Evolutionary conservation across 2,888 invertebrate genomes (phyloP).

Genomic region (Ophion slaviceki): DNA sequence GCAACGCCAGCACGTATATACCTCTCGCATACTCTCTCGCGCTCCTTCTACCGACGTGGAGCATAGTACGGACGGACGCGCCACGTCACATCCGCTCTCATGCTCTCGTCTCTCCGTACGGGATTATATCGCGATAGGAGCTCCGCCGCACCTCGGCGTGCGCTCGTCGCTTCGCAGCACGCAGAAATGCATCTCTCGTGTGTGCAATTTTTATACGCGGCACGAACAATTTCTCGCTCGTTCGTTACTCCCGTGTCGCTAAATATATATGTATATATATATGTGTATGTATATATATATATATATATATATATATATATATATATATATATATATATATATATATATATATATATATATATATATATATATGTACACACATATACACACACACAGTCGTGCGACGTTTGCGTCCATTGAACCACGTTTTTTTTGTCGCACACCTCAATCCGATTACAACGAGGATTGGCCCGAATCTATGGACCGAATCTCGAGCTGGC

Average conservation of each 20-base stretch:
- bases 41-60: neutral
- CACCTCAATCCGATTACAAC: too few relatives aligned
- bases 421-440: too few relatives aligned
- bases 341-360: too few relatives aligned
- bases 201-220: slow-evolving; percentile 12
- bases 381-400: neutral
- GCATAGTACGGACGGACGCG: slow-evolving; percentile 52
- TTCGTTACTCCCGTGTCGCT: slow-evolving; percentile 22
- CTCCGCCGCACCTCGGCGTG: neutral
- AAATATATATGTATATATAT: too few relatives aligned
- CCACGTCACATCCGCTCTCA: slow-evolving; percentile 73
- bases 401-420: neutral
- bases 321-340: too few relatives aligned
- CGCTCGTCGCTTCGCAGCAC: slow-evolving; percentile 18
- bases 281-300: too few relatives aligned
- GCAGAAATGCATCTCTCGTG: slow-evolving; percentile 19
- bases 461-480: too few relatives aligned
- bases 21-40: slow-evolving; percentile 5
- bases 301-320: too few relatives aligned
- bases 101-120: slow-evolving; percentile 56
- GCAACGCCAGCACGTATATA: slow-evolving; percentile 27
- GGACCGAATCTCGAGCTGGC: too few relatives aligned
- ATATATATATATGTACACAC: too few relatives aligned
- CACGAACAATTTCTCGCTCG: slow-evolving; percentile 12
- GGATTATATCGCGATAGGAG: slow-evolving; percentile 38